phyloP scores from a whole-genome alignment of 92 coral and sea anemone species.

The Epizoanthus ramosus region DNA sequence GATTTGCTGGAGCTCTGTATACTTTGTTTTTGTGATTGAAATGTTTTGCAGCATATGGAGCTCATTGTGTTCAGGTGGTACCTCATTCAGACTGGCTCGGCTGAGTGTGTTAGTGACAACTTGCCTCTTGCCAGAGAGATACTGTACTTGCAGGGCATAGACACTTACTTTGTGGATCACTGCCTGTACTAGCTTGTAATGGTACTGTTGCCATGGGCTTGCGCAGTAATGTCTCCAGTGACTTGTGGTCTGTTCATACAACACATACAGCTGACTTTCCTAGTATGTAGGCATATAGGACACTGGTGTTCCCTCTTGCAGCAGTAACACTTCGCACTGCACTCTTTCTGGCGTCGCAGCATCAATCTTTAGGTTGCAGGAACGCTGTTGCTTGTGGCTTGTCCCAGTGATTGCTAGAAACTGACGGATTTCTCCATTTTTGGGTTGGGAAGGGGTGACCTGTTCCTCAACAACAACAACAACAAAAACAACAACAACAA shows the following conservation, averaged over 20 bases:
- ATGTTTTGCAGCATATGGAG: slow-evolving; percentile 61
- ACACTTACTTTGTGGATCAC: slow-evolving; percentile 41
- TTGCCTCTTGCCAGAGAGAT: slow-evolving; percentile 54
- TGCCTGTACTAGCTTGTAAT: slow-evolving; percentile 30
- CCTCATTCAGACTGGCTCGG: slow-evolving; percentile 55
- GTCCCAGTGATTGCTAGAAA: background rate
- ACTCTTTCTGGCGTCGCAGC: slow-evolving; percentile 39
- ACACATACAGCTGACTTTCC: slow-evolving; percentile 43
- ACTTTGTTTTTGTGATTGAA: slow-evolving; percentile 54
- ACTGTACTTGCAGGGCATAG: slow-evolving; percentile 64
- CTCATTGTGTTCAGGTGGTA: slow-evolving; percentile 43
- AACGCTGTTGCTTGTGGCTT: slow-evolving; percentile 37
- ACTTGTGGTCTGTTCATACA: slow-evolving; percentile 59
- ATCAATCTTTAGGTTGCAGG: slow-evolving; percentile 30
- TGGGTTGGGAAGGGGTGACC: background rate
- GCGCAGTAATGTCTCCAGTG: slow-evolving; percentile 33
- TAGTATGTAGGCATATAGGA: slow-evolving; percentile 31
- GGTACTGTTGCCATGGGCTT: slow-evolving; percentile 39
- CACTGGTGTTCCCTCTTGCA: slow-evolving; percentile 21
- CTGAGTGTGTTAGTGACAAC: slow-evolving; percentile 61
- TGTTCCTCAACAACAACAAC: too few relatives aligned
- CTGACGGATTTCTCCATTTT: background rate
- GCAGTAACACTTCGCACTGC: slow-evolving; percentile 32
- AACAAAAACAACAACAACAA: too few relatives aligned
- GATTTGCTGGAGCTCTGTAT: slow-evolving; percentile 49